A percentile compares a stretch with the other conserved stretches of the same genome.
These are phyloP conservation scores for Archilochus colubris DNA, from an alignment of 2,113 vertebrate species.

Conservation along the genomic window DNA sequence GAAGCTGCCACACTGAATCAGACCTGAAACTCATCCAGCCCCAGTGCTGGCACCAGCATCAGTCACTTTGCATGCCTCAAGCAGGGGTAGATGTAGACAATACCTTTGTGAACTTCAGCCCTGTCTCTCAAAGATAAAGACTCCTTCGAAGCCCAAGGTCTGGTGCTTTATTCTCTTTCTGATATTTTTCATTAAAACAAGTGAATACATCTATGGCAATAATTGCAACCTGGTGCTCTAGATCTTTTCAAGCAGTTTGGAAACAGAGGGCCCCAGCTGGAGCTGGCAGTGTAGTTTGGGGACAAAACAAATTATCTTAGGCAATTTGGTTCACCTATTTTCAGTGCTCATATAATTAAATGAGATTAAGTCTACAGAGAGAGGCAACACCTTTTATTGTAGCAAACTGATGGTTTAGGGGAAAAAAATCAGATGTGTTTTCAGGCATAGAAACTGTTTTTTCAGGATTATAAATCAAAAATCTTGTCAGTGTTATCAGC, in stretches of 20 bases:
- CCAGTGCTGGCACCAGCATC: background rate
- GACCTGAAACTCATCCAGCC: background rate
- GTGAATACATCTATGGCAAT: background rate
- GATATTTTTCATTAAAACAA: background rate
- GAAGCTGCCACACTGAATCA: background rate
- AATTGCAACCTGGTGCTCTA: background rate
- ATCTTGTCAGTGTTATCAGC: background rate
- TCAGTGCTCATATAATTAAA: constrained; percentile 7
- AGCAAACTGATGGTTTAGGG: background rate
- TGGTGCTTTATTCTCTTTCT: background rate
- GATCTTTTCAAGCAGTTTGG: background rate
- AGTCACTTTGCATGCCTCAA: background rate
- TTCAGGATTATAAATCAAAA: background rate
- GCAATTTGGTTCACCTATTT: constrained; percentile 16
- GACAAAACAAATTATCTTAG: background rate
- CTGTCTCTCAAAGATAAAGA: background rate
- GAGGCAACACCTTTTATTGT: background rate
- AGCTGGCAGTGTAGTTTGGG: background rate
- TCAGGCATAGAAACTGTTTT: background rate
- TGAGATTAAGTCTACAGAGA: background rate
- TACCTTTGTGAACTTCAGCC: background rate
- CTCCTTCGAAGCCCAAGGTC: background rate
- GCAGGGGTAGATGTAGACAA: background rate
- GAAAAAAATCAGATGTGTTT: background rate
- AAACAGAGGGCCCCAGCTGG: background rate